A percentile compares a stretch with the other conserved stretches of the same genome.
These are phyloP conservation scores for Oenanthe oenanthe DNA, from an alignment of 2,113 vertebrate genomes.

Conservation along the genomic window DNA sequence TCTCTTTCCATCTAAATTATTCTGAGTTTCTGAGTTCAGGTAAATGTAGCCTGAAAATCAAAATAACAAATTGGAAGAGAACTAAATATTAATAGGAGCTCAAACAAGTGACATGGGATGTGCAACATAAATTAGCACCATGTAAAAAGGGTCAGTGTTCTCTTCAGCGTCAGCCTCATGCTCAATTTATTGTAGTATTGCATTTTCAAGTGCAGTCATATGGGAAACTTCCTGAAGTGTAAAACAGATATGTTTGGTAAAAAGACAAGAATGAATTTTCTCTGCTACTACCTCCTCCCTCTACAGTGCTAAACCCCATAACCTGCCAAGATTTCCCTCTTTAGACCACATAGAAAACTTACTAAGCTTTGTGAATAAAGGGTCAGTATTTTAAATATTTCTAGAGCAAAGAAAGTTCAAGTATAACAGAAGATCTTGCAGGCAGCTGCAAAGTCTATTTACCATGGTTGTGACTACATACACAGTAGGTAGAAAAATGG, in stretches of 20 bases:
- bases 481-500: neutral
- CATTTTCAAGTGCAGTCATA: neutral
- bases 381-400: neutral
- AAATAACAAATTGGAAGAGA: neutral
- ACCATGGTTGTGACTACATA: neutral
- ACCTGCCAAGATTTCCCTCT: neutral
- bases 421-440: neutral
- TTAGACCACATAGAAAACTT: neutral
- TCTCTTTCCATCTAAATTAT: neutral
- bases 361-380: neutral
- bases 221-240: neutral
- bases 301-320: neutral
- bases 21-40: neutral
- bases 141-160: neutral
- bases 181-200: neutral
- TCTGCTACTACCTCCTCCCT: neutral
- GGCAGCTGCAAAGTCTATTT: neutral
- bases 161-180: neutral
- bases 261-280: neutral
- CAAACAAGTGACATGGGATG: neutral
- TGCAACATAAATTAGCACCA: neutral
- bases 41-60: neutral
- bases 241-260: neutral
- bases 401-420: neutral
- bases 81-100: neutral